Evolutionary conservation across 2,113 vertebrate genomes (phyloP).

Genomic region (Perca flavescens): DNA sequence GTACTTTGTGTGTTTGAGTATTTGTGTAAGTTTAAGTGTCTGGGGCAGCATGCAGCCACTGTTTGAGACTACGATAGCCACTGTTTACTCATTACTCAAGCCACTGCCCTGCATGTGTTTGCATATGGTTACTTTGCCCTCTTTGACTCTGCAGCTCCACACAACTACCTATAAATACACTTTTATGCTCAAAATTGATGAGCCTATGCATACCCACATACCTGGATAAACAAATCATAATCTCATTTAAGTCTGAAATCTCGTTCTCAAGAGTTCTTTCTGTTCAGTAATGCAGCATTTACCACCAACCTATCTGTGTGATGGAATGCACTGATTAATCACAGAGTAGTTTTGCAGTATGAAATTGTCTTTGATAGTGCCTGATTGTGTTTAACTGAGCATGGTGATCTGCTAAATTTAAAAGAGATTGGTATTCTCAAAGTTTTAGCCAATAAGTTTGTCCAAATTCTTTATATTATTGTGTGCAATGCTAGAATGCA

Average conservation of each 20-base stretch:
- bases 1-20: conserved; percentile 20
- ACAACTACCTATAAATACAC: conserved; percentile 35
- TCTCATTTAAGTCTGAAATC: conserved; percentile 11
- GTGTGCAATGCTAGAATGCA: background rate
- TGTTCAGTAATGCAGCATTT: conserved; percentile 5
- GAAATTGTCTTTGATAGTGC: background rate
- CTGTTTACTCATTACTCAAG: conserved; percentile 74
- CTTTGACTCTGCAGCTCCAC: conserved; percentile 45
- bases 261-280: background rate
- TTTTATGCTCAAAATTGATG: background rate
- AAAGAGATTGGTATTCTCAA: background rate
- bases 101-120: conserved; percentile 60
- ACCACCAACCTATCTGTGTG: background rate
- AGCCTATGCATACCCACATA: background rate
- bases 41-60: conserved; percentile 55
- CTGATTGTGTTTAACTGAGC: conserved; percentile 1
- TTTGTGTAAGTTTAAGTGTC: conserved; percentile 36
- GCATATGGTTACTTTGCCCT: conserved; percentile 59
- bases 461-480: background rate
- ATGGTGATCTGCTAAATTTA: background rate
- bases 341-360: background rate
- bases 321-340: background rate
- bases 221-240: background rate
- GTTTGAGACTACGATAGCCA: conserved; percentile 55
- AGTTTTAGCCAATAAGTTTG: background rate